phyloP scores from a whole-genome alignment of 2,888 invertebrate species.

The Drosophila neonasuta region DNA sequence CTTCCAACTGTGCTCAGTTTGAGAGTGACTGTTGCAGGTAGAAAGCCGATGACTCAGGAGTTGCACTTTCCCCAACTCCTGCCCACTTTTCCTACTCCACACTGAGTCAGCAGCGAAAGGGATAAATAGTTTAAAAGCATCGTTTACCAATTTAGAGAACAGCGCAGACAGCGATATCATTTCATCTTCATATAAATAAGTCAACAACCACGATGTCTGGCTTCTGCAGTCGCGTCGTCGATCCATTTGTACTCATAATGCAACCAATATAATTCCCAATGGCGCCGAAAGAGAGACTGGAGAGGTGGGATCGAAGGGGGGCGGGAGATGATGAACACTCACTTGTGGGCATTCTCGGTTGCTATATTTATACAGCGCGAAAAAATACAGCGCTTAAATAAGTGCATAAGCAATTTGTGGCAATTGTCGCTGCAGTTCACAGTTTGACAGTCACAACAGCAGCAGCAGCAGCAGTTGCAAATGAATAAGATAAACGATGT shows the following conservation, averaged over 20 bases:
- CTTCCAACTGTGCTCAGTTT: background rate
- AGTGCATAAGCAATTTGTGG: conserved; percentile 66
- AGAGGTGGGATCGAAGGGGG: background rate
- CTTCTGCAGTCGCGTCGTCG: conserved; percentile 11
- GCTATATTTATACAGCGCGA: conserved; percentile 48
- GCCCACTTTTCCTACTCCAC: background rate
- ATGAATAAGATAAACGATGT: conserved; percentile 65
- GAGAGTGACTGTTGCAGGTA: background rate
- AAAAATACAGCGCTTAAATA: conserved; percentile 38
- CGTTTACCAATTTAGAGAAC: conserved; percentile 34
- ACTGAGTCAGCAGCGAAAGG: conserved; percentile 33
- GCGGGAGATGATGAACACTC: conserved; percentile 7
- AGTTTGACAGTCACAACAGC: conserved; percentile 46
- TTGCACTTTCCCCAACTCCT: conserved; percentile 13
- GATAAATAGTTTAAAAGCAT: conserved; percentile 33
- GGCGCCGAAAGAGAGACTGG: conserved; percentile 36
- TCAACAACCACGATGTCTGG: conserved; percentile 28
- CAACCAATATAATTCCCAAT: conserved; percentile 52
- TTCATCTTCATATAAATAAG: conserved; percentile 44
- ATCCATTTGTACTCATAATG: conserved; percentile 50
- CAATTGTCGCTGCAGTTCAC: conserved; percentile 65
- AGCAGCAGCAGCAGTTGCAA: conserved; percentile 35
- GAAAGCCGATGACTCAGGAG: conserved; percentile 22
- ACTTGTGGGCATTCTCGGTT: conserved; percentile 70
- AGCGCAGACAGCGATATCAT: conserved; percentile 8